These are phyloP conservation scores for Centropristis striata DNA, from an alignment of 2,113 vertebrate species.

Conservation along the genomic window DNA sequence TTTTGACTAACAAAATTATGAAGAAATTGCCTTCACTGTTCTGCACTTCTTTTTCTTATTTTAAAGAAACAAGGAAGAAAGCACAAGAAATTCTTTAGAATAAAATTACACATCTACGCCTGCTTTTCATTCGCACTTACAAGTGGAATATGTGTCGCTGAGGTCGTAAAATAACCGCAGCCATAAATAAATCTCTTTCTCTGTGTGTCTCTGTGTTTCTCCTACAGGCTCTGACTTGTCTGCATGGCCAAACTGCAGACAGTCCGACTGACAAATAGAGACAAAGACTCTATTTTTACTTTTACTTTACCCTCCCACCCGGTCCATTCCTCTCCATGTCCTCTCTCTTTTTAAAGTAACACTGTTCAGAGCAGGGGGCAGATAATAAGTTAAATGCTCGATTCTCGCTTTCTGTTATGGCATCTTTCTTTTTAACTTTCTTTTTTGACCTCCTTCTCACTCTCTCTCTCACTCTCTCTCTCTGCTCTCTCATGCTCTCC, in stretches of 20 bases:
- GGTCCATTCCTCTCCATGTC: slow-evolving; percentile 15
- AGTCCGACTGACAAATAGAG: slow-evolving; percentile 58
- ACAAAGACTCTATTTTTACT: slow-evolving; percentile 81
- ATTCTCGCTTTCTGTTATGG: slow-evolving; percentile 34
- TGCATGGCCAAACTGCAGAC: slow-evolving; percentile 54
- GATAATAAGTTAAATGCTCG: slow-evolving; percentile 22
- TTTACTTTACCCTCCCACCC: slow-evolving; percentile 50
- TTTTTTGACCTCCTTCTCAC: slow-evolving; percentile 24
- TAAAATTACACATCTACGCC: neutral
- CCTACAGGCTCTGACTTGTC: slow-evolving; percentile 64
- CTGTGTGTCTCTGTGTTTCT: slow-evolving; percentile 39
- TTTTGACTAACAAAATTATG: neutral
- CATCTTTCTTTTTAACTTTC: slow-evolving; percentile 51
- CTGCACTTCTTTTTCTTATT: neutral
- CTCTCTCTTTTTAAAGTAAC: slow-evolving; percentile 27
- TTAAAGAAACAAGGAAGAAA: neutral
- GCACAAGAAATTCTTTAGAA: neutral
- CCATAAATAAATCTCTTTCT: slow-evolving; percentile 66
- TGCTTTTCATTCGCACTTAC: slow-evolving; percentile 56
- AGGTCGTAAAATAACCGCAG: slow-evolving; percentile 67
- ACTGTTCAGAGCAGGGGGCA: slow-evolving; percentile 21
- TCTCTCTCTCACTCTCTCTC: slow-evolving; percentile 9
- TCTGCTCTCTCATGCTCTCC: slow-evolving; percentile 4
- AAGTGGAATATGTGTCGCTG: slow-evolving; percentile 65
- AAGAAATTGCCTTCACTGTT: neutral